Conservation (phyloP, 1,140 invertebrate genomes). For the Cotesia typhae region DNA sequence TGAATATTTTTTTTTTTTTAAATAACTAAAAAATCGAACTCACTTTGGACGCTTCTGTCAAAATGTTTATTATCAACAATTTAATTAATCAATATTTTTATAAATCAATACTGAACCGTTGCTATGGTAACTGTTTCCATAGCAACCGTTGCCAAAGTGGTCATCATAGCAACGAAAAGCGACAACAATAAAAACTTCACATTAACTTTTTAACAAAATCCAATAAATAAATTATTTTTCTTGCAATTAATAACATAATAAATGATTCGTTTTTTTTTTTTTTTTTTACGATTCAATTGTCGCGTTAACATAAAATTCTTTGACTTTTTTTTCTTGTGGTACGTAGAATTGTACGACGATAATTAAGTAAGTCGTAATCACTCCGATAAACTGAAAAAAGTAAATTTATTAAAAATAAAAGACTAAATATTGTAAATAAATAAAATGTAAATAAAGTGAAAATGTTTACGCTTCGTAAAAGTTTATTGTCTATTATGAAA, state of each 20-base stretch:
- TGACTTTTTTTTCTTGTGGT: conserved; percentile 31
- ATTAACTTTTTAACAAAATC: too few relatives aligned
- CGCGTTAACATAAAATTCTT: conserved; percentile 9
- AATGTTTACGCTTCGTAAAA: conserved; percentile 46
- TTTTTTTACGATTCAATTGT: conserved; percentile 10
- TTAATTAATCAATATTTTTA: too few relatives aligned
- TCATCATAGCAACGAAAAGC: too few relatives aligned
- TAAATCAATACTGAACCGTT: too few relatives aligned
- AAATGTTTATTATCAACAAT: too few relatives aligned
- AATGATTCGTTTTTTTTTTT: not conserved
- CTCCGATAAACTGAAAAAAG: conserved; percentile 51
- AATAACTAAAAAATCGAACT: not conserved
- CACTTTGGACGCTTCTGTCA: too few relatives aligned
- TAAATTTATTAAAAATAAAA: not conserved
- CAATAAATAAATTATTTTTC: not conserved
- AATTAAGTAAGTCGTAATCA: conserved; percentile 54
- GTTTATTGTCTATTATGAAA: conserved; percentile 50
- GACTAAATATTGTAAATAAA: conserved; percentile 31
- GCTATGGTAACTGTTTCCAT: too few relatives aligned
- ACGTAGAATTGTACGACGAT: conserved; percentile 53
- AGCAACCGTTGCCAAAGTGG: too few relatives aligned
- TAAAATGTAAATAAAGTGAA: conserved; percentile 3
- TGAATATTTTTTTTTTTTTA: not conserved
- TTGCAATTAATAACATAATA: not conserved
- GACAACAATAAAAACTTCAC: too few relatives aligned